Base-by-base conservation (phyloP, 1,140 invertebrate species). In the Drosophila gunungcola region DNA sequence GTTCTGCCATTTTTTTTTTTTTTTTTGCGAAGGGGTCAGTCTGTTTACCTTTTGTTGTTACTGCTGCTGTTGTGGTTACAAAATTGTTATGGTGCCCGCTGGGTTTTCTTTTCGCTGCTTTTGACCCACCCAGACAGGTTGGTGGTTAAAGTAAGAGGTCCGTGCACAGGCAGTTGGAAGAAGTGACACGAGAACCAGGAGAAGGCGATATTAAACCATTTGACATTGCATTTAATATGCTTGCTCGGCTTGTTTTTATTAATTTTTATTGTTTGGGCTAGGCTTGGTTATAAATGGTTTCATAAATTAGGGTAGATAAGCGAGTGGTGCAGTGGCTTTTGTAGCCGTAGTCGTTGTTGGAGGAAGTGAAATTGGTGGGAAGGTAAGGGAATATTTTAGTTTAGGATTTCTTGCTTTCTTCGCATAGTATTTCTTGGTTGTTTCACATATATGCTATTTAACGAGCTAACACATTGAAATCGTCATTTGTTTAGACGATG, bases 181-280 rank as follows among this genome's bases (percentile, higher is more conserved):
- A 13, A 43, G 55, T 21, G 34, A 5, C 27, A 57, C 51, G 36
- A 49, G 54, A 48, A 53, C 27, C 48, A 56, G 58, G 64, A 21
- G 16, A 21, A 21, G 16, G 21, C 56, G 62, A 80, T 68, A 88
- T 88, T 88, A 88, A 88, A 88, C 84, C 83, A 88, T 88, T 88
- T 83, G 84, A 88, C 73, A 88, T 77, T 73, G 84, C 83, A 79
- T 86, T 86, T 86, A 88, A 88, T 88, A 88, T 86, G 83, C 84
- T 64, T 16, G 68, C 63, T 43, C 39, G 63, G 65, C 63, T 83
- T 89, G 79, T 69, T 88, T 79, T 88, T 89, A 88, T 88, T 88
- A 88, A 89, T 88, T 88, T 89, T 88, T 83, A 89, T 83, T 77
- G 76, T 56, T 63, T 25, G 49, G 36, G 39, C 38, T 49, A 76